phyloP scores from a whole-genome alignment of 2,113 vertebrate genomes.

The Caloenas nicobarica region DNA sequence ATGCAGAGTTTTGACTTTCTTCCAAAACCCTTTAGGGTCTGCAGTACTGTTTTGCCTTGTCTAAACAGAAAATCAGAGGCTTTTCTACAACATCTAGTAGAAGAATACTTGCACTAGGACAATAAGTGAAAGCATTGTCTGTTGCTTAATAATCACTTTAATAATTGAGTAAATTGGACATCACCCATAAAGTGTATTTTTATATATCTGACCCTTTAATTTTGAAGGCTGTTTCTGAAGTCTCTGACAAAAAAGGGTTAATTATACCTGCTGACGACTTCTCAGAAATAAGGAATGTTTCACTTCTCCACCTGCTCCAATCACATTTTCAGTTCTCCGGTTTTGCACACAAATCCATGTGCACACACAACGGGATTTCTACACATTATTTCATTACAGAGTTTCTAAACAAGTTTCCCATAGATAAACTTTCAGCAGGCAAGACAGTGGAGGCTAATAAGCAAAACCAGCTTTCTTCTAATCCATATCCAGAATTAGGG shows the following conservation, averaged over 20 bases:
- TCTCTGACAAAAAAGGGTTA: background rate
- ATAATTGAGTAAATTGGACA: background rate
- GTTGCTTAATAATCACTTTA: background rate
- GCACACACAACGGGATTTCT: background rate
- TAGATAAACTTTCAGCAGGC: background rate
- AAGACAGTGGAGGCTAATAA: background rate
- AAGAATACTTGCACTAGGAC: conserved; percentile 2
- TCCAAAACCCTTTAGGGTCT: conserved; percentile 58
- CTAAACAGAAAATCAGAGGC: conserved; percentile 56
- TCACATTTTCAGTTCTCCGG: background rate
- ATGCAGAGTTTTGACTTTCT: conserved; percentile 40
- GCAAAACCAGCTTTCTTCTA: background rate
- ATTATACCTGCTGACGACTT: background rate
- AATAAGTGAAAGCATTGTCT: background rate
- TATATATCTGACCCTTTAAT: background rate
- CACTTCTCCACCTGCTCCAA: background rate
- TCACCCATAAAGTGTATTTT: background rate
- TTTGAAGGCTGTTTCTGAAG: background rate
- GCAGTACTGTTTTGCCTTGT: conserved; percentile 16
- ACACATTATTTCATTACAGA: background rate
- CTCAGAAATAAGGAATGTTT: background rate
- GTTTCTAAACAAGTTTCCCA: background rate
- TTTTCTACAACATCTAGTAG: conserved; percentile 15
- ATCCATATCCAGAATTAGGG: background rate
- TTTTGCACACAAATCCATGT: background rate